phyloP scores from a whole-genome alignment of 2,888 invertebrate species.

The Allolobophora icterica region DNA sequence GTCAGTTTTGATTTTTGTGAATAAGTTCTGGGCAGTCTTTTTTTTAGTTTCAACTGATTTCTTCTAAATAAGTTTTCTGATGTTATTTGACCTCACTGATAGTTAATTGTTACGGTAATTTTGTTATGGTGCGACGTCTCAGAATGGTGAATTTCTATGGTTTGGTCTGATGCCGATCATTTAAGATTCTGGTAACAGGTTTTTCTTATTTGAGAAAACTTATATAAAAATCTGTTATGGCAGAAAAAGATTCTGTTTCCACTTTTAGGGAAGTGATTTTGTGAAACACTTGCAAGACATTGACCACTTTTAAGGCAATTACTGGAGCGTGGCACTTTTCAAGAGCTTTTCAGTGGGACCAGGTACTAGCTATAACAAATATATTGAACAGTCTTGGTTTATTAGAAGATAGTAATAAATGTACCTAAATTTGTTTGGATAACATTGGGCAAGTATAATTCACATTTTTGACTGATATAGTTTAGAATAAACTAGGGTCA shows the following conservation, averaged over 20 bases:
- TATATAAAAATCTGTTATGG: neutral
- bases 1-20: neutral
- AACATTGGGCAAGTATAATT: neutral
- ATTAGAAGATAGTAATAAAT: neutral
- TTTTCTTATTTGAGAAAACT: neutral
- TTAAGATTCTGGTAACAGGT: neutral
- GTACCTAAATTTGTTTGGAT: neutral
- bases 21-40: neutral
- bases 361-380: neutral
- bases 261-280: neutral
- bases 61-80: conserved; percentile 9
- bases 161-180: neutral
- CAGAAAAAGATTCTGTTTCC: neutral
- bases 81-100: neutral
- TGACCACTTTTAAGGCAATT: neutral
- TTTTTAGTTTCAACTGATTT: neutral
- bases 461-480: neutral
- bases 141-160: neutral
- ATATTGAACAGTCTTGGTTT: neutral
- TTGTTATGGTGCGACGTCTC: neutral
- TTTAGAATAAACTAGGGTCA: neutral
- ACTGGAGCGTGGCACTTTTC: neutral
- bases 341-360: neutral
- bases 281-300: neutral
- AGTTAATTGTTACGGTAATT: neutral